phyloP scores from a whole-genome alignment of 1,140 invertebrate species.

The Drosophila chauvacae region DNA sequence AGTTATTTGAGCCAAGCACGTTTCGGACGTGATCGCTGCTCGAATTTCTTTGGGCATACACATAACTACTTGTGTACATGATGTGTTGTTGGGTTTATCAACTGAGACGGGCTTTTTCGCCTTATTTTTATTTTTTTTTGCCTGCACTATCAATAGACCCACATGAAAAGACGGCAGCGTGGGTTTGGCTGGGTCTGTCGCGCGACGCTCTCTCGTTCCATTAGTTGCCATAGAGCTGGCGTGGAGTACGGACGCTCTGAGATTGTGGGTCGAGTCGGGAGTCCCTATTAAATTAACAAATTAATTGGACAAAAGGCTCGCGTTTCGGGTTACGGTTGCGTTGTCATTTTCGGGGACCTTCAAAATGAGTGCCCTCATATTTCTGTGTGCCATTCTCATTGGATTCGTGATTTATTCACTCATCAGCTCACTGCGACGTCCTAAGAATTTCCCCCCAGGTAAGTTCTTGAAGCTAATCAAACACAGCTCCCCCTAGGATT shows the following conservation, averaged over 20 bases:
- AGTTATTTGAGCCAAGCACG: conserved; percentile 49
- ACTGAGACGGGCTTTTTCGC: conserved; percentile 44
- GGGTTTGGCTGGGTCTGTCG: conserved; percentile 31
- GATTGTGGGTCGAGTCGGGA: conserved; percentile 4
- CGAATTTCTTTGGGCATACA: conserved; percentile 28
- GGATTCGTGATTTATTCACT: conserved; percentile 61
- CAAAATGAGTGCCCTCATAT: conserved; percentile 66
- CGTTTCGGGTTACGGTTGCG: conserved; percentile 5
- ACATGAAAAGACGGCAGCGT: conserved; percentile 51
- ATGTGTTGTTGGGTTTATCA: conserved; percentile 54
- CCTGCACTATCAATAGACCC: conserved; percentile 61
- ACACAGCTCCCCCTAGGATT: background rate
- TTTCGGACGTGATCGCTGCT: conserved; percentile 42
- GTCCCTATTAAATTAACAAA: conserved; percentile 10
- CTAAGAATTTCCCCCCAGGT: conserved; percentile 80
- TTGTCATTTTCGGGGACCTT: background rate
- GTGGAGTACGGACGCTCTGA: conserved; percentile 43
- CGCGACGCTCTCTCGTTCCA: conserved; percentile 18
- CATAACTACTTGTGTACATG: conserved; percentile 15
- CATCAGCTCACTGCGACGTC: conserved; percentile 61
- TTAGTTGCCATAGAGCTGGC: conserved; percentile 64
- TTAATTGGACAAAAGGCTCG: conserved; percentile 31
- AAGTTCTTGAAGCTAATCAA: conserved; percentile 22
- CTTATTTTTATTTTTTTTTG: conserved; percentile 25
- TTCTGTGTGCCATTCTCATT: conserved; percentile 53